phyloP scores from a whole-genome alignment of 2,113 vertebrate genomes.

The Pristiophorus japonicus region DNA sequence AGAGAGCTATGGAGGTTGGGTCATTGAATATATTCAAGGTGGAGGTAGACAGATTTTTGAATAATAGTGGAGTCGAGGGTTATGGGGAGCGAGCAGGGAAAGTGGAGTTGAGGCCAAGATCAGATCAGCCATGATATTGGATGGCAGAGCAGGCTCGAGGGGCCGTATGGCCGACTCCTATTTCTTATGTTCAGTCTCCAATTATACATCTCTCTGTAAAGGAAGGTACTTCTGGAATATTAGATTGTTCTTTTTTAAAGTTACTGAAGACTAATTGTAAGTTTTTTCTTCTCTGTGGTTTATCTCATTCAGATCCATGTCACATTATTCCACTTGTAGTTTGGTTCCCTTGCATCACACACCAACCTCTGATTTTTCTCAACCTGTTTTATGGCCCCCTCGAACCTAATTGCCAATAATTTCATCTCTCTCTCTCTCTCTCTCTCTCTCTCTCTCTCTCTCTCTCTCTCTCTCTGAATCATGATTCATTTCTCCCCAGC shows the following conservation, averaged over 20 bases:
- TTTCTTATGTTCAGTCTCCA: too few relatives aligned
- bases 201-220: background rate
- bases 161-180: too few relatives aligned
- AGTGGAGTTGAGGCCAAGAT: too few relatives aligned
- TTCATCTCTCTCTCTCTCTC: background rate
- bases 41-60: too few relatives aligned
- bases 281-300: background rate
- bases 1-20: too few relatives aligned
- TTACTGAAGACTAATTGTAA: background rate
- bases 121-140: too few relatives aligned
- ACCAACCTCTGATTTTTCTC: background rate
- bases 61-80: too few relatives aligned
- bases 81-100: too few relatives aligned
- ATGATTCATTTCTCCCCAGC: background rate
- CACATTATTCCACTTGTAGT: background rate
- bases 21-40: too few relatives aligned
- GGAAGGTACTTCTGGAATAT: background rate
- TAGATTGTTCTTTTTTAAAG: background rate
- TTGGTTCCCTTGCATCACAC: too few relatives aligned
- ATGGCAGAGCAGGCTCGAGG: too few relatives aligned
- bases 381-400: background rate
- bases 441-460: background rate
- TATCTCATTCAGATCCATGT: background rate
- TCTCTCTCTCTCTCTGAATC: background rate
- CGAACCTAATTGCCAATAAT: background rate